Conservation (phyloP, 2,113 vertebrate species). For the Siniperca chuatsi region DNA sequence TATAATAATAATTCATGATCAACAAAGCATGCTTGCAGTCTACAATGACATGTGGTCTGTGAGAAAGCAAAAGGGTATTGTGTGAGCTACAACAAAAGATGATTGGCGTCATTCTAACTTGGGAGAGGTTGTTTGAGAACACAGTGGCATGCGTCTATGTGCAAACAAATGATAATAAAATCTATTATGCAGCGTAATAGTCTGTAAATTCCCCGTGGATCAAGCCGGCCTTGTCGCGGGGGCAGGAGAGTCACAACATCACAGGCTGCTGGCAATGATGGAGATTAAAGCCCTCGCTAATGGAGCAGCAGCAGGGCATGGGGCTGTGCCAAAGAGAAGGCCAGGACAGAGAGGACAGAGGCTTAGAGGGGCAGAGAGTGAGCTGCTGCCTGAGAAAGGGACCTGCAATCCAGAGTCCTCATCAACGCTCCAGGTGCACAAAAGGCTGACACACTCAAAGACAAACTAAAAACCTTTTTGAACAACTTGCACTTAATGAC, state of each 20-base stretch:
- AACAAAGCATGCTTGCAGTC: background rate
- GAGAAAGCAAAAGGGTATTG: background rate
- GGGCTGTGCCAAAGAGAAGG: conserved; percentile 54
- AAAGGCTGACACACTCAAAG: background rate
- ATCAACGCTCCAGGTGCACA: conserved; percentile 2
- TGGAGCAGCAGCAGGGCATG: conserved; percentile 48
- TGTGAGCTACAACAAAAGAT: background rate
- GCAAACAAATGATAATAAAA: conserved; percentile 71
- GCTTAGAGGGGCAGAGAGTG: conserved; percentile 27
- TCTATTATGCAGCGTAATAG: conserved; percentile 59
- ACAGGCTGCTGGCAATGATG: conserved; percentile 53
- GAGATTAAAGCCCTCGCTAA: conserved; percentile 64
- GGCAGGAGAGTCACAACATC: conserved; percentile 61
- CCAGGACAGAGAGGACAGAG: conserved; percentile 38
- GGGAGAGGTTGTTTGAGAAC: conserved; percentile 60
- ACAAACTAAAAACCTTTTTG: background rate
- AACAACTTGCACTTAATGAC: background rate
- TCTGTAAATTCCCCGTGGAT: conserved; percentile 54
- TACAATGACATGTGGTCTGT: background rate
- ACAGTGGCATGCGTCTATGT: conserved; percentile 35
- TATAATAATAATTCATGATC: background rate
- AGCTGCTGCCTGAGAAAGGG: conserved; percentile 49
- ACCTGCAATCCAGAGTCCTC: conserved; percentile 36
- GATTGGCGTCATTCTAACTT: conserved; percentile 37
- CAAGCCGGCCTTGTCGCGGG: conserved; percentile 50